Percentiles rank a stretch among this genome's conserved stretches.
These are phyloP conservation scores for Hypsibius dujardini DNA, from an alignment of 1,140 invertebrate species.

Conservation along the genomic window DNA sequence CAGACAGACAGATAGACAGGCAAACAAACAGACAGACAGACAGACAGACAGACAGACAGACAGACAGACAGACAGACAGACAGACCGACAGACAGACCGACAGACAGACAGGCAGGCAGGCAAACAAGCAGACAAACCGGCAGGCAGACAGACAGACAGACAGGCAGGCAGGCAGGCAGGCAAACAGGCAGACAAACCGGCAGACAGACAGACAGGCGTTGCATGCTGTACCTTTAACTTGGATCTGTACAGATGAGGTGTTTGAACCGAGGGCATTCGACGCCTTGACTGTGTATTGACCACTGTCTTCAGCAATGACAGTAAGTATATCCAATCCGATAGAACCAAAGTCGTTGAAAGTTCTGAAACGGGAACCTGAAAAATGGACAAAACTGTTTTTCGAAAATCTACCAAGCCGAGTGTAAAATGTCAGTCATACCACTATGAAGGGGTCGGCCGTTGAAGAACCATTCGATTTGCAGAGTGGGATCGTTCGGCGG, in stretches of 20 bases:
- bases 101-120: too few relatives aligned
- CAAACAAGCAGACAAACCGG: too few relatives aligned
- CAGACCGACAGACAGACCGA: too few relatives aligned
- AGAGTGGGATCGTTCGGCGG: conserved; percentile 75
- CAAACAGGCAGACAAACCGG: too few relatives aligned
- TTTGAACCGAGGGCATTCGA: conserved; percentile 17
- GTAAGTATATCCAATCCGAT: conserved; percentile 76
- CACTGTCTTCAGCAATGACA: conserved; percentile 74
- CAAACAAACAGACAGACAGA: too few relatives aligned
- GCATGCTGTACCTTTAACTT: conserved; percentile 3
- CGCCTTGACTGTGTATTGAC: conserved; percentile 64
- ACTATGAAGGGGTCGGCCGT: conserved; percentile 58
- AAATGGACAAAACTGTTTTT: too few relatives aligned
- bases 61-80: neutral
- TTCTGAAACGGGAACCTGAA: conserved; percentile 68
- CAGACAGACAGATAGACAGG: too few relatives aligned
- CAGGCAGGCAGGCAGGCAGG: too few relatives aligned
- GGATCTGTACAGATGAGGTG: conserved; percentile 4
- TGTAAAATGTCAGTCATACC: too few relatives aligned
- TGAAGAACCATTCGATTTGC: conserved; percentile 73
- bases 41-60: too few relatives aligned
- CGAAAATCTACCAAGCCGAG: conserved; percentile 8
- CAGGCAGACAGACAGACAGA: too few relatives aligned
- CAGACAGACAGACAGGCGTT: too few relatives aligned
- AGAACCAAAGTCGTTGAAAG: conserved; percentile 86